A percentile compares a stretch with the other conserved stretches of the same genome.
Conservation (phyloP, 2,888 invertebrate species). For the Ischnus inquisitorius region DNA sequence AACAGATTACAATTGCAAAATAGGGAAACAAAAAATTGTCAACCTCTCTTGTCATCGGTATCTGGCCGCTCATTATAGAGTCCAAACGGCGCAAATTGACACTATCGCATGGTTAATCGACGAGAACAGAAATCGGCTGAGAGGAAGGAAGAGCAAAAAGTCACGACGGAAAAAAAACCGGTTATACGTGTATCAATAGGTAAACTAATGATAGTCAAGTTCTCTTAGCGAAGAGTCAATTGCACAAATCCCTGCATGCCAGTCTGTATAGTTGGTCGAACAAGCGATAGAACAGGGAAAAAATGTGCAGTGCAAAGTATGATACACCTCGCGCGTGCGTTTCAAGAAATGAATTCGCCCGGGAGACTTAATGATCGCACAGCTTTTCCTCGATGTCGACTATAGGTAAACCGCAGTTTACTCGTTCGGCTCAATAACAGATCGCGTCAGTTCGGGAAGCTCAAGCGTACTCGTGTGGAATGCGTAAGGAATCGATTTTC, state of each 20-base stretch:
- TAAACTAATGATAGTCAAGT: background rate
- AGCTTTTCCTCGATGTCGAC: background rate
- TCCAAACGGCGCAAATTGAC: background rate
- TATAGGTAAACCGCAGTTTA: background rate
- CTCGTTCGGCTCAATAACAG: background rate
- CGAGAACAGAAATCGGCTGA: background rate
- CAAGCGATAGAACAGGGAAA: background rate
- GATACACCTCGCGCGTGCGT: background rate
- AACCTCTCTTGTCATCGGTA: background rate
- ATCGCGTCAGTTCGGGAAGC: background rate
- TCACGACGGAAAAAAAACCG: background rate
- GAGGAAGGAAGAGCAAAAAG: background rate
- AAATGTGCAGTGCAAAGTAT: background rate
- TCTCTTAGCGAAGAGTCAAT: background rate
- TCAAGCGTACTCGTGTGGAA: slow-evolving; percentile 15
- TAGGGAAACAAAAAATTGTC: no score
- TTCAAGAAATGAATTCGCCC: background rate
- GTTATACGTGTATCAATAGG: background rate
- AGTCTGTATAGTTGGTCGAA: background rate
- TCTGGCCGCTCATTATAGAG: background rate
- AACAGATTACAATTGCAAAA: background rate
- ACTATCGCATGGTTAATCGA: background rate
- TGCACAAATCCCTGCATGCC: background rate
- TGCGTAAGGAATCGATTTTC: slow-evolving; percentile 1
- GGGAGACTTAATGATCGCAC: background rate